Base-by-base conservation (phyloP, 2,113 vertebrate species). In the Reinhardtius hippoglossoides region DNA sequence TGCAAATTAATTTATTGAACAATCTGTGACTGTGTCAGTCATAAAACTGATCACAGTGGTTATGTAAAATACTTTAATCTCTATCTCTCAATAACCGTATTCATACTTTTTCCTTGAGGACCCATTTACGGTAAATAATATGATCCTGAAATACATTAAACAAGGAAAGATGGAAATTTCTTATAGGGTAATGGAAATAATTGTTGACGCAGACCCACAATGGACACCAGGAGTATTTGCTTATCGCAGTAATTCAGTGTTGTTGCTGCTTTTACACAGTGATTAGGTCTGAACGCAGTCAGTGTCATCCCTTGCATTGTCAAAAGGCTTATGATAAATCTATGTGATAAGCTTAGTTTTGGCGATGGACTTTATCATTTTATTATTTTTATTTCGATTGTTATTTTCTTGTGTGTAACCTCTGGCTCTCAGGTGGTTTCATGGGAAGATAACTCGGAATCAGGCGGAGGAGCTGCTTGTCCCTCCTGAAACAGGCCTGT, bases 401-500 rank as follows among this genome's bases (percentile, higher is more conserved):
- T 50, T 20, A 8, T 50, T 7, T 50, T 4, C 2, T 18, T 50
- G 35, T 18, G 6, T 42, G 40, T 12, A 13, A 42, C 40, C 15
- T 48, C 4, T 23, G n/a, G 52, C 58, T 71, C 52, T 2, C 73
- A 99, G 98, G 82, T 99, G 98, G 98, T 99, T 99, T 84, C 97
- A 99, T 0, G 98, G 98, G 77, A 99, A 99, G 94, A 99, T 99
- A 92, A 96, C 97, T 0, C 95, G 97, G 52, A 96, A 97, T n/a
- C 96, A 96, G 88, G 98, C 97, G 0, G 97, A 99, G 88, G 54
- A 79, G 65, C 92, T 99, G 69, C 95, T 99, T 7, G 86, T 94
- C 88, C 98, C 98, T 0, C 97, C 96, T 0, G 97, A 98, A 92
- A 97, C 94, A 0, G 98, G 98, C 46, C 93, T 98, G 40, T 99